Base-by-base conservation (phyloP, 2,113 vertebrate species). In the Ramphastos sulfuratus region DNA sequence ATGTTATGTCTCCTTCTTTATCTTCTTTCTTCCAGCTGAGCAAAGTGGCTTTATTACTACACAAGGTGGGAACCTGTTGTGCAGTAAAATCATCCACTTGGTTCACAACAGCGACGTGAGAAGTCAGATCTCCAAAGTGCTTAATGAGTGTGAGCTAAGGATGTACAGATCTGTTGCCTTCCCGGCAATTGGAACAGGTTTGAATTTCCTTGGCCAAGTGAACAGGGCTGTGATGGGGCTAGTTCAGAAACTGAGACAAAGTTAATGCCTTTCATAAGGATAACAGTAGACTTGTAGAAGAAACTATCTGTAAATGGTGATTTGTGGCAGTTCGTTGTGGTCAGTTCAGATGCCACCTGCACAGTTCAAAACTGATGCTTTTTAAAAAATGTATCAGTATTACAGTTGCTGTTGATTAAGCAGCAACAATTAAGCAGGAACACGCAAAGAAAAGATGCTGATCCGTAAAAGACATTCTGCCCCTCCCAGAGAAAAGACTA, bases 101-200 rank as follows among this genome's bases (percentile, higher is more conserved):
- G 16, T 79, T 87, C 97, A 97, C 7, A 7, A 72, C 61, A 76
- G 74, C 3, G n/a, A 98, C 9, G 66, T 97, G 37, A 97, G 95
- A 86, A 95, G 75, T 78, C 95, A 95, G 2, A 79, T 97, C 91
- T 97, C 82, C 75, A 72, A 72, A 89, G 94, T 98, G 15, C 98
- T 99, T n/a, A 59, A 95, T 14, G 96, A 97, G 88, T 98, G 98
- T 95, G 97, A 98, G 72, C 87, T 78, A 27, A 85, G 27, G 67
- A 97, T 66, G 37, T 95, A 97, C 61, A 95, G 91, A 0, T 98
- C 98, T 10, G 93, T 99, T 9, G 97, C 98, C 10, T 98, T 99
- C 64, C 99, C 99, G 35, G 99, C 99, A 83, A 98, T 99, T 88
- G 98, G 98, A 91, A 99, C 98, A 98, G 99, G 99, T 99, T 86